A percentile compares a stretch with the other conserved stretches of the same genome.
Conservation (phyloP, 2,797 vertebrate species). For the Cuniculus paca region DNA sequence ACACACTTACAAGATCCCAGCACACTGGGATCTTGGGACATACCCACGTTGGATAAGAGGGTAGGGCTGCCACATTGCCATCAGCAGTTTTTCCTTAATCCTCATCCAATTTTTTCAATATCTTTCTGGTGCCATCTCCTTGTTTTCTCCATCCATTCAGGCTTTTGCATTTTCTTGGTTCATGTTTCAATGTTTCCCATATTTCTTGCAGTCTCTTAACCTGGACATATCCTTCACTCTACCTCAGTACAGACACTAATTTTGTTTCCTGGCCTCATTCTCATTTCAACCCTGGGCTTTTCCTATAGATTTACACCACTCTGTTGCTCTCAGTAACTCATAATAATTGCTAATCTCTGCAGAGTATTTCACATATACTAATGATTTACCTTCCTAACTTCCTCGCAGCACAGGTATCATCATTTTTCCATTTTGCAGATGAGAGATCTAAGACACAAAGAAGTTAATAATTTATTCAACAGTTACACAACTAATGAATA, state of each 20-base stretch:
- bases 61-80: neutral
- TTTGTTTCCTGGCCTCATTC: neutral
- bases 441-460: neutral
- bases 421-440: neutral
- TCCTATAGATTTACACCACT: neutral
- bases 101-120: neutral
- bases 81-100: neutral
- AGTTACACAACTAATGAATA: neutral
- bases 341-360: neutral
- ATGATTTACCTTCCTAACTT: neutral
- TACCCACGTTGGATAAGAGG: neutral
- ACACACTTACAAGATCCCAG: neutral
- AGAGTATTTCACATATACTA: neutral
- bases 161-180: neutral
- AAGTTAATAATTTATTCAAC: neutral
- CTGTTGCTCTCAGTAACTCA: neutral
- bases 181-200: neutral
- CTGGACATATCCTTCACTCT: neutral
- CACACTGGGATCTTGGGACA: neutral
- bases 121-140: neutral
- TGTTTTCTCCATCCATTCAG: neutral
- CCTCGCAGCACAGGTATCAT: neutral
- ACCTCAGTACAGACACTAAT: neutral
- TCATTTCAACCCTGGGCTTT: neutral
- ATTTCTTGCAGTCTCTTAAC: neutral